phyloP scores from a whole-genome alignment of 2,888 invertebrate species.

The Acronicta aceris region DNA sequence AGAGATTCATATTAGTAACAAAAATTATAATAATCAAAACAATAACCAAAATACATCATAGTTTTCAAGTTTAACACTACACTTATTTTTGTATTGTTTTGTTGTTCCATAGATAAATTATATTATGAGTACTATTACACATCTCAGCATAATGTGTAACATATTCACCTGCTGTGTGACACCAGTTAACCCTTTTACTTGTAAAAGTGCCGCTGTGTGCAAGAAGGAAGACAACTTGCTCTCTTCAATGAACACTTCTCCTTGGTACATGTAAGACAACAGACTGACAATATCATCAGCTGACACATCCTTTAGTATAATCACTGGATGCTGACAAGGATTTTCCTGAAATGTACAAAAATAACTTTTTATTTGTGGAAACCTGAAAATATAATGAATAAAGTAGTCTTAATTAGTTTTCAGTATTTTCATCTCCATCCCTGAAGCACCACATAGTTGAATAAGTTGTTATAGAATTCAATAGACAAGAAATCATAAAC shows the following conservation, averaged over 20 bases:
- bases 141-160: neutral
- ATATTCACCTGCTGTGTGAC: constrained; percentile 83
- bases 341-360: constrained; percentile 87
- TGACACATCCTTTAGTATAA: constrained; percentile 92
- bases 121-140: neutral
- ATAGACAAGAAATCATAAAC: too few species aligned
- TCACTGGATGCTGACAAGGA: constrained; percentile 93
- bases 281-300: constrained; percentile 91
- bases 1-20: neutral
- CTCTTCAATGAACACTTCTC: constrained; percentile 92
- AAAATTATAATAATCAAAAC: neutral
- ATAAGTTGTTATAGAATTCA: too few species aligned
- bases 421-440: too few species aligned
- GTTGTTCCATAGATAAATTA: too few species aligned
- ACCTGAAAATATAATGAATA: neutral
- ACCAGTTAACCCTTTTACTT: constrained; percentile 91
- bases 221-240: constrained; percentile 91
- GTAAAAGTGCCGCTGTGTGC: constrained; percentile 91
- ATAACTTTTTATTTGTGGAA: neutral
- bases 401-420: neutral
- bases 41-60: neutral
- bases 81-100: too few species aligned
- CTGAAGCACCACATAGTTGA: too few species aligned
- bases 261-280: constrained; percentile 92
- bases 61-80: too few species aligned